Base-by-base conservation (phyloP, 2,888 invertebrate genomes). In the Opisthograptis luteolata region DNA sequence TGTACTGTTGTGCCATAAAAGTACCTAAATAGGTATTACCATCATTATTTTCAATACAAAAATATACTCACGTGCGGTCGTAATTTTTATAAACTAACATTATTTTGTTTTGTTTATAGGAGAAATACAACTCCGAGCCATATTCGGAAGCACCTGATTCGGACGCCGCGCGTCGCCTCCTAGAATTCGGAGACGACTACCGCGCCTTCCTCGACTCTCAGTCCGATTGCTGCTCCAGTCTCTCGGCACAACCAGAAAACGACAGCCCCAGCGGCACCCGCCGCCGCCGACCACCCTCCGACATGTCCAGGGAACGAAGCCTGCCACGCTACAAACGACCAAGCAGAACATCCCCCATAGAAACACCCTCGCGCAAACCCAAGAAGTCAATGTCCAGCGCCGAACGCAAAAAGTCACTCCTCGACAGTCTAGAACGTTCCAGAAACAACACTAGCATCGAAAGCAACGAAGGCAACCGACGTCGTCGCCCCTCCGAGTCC, bases 141-240 rank as follows among this genome's bases (percentile, higher is more conserved):
- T 97, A 97, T 81, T 97, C 97, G 48, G 97, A 97, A 86, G 92
- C 94, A 2, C 94, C 94, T 3, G 97, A 97, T 79, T 95, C 96
- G 1, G 97, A 97, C 83, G 95, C 96, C 20, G 96, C 97, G 25
- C 93, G 96, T 50, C 93, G 94, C 55, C 87, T 97, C 10, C 85
- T 97, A 60, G 96, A 97, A 75, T 97, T 97, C 76, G 97, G 97
- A 20, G 97, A 97, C 80, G 97, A 97, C 84, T 97, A 97, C 85
- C 93, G 97, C 76, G 95, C 95, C 69, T 97, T 94, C 85, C 92
- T 97, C 39, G 97, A 97, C 87, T 97, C 97, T 56, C 97, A 97
- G 75, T 97, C 97, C 0, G 97, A 97, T 85, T 95, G 94, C 77
- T 96, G 96, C 86, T 96, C 96, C 58, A 94, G 94, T 53, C 90